Conservation (phyloP, 2,888 invertebrate species). For the Cryptocephalus primarius region DNA sequence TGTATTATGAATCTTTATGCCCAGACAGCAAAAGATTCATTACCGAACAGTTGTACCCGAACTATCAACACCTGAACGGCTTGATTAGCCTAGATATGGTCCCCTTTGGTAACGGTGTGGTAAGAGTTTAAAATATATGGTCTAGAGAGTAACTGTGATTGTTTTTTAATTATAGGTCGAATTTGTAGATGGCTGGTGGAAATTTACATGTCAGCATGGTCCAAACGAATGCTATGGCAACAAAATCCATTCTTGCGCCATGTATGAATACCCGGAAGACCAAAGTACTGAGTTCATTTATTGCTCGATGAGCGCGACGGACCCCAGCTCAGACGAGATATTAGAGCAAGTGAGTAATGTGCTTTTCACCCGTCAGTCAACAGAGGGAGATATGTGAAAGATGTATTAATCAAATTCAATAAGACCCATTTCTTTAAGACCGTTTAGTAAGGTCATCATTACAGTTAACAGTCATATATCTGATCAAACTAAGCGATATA, state of each 20-base stretch:
- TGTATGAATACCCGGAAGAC: slow-evolving; percentile 3
- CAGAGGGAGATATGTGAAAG: too few relatives aligned
- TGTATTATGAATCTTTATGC: slow-evolving; percentile 47
- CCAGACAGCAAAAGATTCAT: slow-evolving; percentile 42
- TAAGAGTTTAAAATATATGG: background rate
- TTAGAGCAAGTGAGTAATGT: slow-evolving; percentile 12
- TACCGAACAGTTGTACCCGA: slow-evolving; percentile 35
- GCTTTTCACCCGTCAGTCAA: too few relatives aligned
- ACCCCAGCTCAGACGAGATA: slow-evolving; percentile 9
- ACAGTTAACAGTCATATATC: too few relatives aligned
- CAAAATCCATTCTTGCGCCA: slow-evolving; percentile 39
- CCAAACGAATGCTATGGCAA: slow-evolving; percentile 40
- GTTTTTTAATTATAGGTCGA: background rate
- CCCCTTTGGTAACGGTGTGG: slow-evolving; percentile 6
- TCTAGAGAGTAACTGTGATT: background rate
- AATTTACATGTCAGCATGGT: slow-evolving; percentile 40
- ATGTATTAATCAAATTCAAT: too few relatives aligned
- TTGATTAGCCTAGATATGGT: slow-evolving; percentile 16
- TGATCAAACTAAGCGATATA: too few relatives aligned
- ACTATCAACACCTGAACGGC: slow-evolving; percentile 22
- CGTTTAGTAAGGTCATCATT: too few relatives aligned
- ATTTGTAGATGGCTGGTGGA: slow-evolving; percentile 1
- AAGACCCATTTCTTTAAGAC: too few relatives aligned
- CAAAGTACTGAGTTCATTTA: slow-evolving; percentile 26
- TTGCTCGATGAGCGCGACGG: slow-evolving; percentile 33